A percentile compares a stretch with the other conserved stretches of the same genome.
These are phyloP conservation scores for Edolisoma coerulescens DNA, from an alignment of 2,113 vertebrate genomes.

Conservation along the genomic window DNA sequence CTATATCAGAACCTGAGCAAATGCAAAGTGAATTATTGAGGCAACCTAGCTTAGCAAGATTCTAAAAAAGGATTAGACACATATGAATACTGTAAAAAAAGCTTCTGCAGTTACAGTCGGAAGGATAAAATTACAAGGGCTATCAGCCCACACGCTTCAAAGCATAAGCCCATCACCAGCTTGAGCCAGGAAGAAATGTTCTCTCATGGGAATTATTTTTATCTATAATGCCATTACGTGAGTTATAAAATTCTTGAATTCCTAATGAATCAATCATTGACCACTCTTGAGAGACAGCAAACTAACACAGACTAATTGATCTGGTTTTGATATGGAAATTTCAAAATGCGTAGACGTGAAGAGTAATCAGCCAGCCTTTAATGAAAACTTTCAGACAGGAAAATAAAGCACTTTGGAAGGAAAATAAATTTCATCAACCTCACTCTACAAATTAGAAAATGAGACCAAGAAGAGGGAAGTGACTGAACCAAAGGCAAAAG, in stretches of 20 bases:
- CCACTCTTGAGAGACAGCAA: neutral
- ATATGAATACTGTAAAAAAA: constrained; percentile 26
- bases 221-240: neutral
- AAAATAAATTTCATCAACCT: neutral
- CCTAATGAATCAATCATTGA: neutral
- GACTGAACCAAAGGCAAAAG: neutral
- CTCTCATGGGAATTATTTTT: neutral
- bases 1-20: constrained; percentile 9
- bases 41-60: constrained; percentile 3
- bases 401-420: neutral
- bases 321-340: neutral
- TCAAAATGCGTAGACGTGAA: neutral
- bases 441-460: neutral
- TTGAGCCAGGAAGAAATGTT: neutral
- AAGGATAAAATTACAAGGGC: constrained; percentile 16
- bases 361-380: neutral
- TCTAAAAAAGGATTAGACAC: constrained; percentile 19
- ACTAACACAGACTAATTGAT: neutral
- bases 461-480: neutral
- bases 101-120: neutral
- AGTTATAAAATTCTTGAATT: neutral
- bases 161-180: neutral
- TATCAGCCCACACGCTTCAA: neutral
- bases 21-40: constrained; percentile 32
- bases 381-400: neutral